A percentile compares a stretch with the other conserved stretches of the same genome.
Conservation (phyloP, 2,113 vertebrate genomes). For the Oncorhynchus mykiss region DNA sequence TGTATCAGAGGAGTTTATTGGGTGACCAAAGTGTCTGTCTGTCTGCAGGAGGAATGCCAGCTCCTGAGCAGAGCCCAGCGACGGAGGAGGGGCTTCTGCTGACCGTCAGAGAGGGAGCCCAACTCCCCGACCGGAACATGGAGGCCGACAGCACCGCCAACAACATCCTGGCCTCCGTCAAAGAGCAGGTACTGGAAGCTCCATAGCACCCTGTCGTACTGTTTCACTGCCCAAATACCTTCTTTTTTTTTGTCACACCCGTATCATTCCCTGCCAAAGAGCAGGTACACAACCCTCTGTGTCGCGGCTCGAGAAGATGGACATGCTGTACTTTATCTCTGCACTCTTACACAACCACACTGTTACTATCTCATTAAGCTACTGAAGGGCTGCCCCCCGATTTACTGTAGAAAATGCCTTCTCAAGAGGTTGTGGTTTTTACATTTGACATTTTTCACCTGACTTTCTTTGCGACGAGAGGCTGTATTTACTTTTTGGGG, state of each 20-base stretch:
- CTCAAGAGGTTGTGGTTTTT: no score
- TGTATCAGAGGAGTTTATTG: conserved; percentile 14
- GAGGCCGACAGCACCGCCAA: conserved; percentile 89
- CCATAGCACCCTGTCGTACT: background rate
- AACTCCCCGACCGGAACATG: conserved; percentile 75
- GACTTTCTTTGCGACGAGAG: background rate
- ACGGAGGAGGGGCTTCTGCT: conserved; percentile 87
- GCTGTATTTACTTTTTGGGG: conserved; percentile 10
- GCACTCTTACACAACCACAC: background rate
- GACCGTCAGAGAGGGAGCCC: conserved; percentile 73
- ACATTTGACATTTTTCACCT: background rate
- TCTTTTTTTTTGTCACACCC: no score
- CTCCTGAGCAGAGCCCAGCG: conserved; percentile 87
- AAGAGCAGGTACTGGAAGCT: conserved; percentile 88
- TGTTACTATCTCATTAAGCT: background rate
- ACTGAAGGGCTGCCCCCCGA: background rate
- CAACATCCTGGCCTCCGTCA: conserved; percentile 95
- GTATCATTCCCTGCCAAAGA: background rate
- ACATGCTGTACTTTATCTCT: background rate
- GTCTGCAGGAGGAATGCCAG: conserved; percentile 83
- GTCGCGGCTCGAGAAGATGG: background rate
- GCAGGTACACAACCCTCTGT: background rate
- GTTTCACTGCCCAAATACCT: background rate
- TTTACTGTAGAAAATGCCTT: no score
- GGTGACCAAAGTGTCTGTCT: conserved; percentile 38